Evolutionary conservation across 2,113 vertebrate species (phyloP).

Genomic region (Lontra canadensis): DNA sequence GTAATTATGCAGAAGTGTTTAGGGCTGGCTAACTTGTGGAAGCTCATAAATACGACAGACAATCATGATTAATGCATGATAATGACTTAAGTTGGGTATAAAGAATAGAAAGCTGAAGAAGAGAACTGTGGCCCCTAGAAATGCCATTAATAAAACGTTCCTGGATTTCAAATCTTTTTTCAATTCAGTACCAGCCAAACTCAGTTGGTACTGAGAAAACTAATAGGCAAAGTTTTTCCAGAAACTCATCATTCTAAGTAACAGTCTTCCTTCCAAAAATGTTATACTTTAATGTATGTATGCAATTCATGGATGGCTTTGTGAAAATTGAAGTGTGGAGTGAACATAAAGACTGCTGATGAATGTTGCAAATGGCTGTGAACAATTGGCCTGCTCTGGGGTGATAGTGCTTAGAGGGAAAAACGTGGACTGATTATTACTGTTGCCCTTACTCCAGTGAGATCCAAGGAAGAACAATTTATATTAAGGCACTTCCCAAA

Average conservation of each 20-base stretch:
- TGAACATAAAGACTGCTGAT: not conserved
- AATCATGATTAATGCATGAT: not conserved
- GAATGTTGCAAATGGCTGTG: not conserved
- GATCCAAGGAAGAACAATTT: not conserved
- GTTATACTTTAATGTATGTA: not conserved
- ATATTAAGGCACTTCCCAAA: not conserved
- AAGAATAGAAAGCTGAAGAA: slow-evolving; percentile 1
- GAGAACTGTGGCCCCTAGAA: not conserved
- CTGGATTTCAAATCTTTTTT: slow-evolving; percentile 21
- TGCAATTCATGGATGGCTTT: not conserved
- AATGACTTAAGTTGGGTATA: not conserved
- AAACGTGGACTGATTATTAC: not conserved
- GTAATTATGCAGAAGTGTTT: not conserved
- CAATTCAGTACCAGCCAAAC: not conserved
- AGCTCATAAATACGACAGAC: not conserved
- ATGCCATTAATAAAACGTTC: slow-evolving; percentile 21
- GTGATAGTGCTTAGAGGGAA: not conserved
- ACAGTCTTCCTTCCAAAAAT: not conserved
- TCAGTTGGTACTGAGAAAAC: not conserved
- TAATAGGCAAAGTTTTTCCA: not conserved
- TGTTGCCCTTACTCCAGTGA: not conserved
- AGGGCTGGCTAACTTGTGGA: not conserved
- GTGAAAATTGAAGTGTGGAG: not conserved
- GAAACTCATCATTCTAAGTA: not conserved
- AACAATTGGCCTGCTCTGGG: not conserved